Base-by-base conservation (phyloP, 2,113 vertebrate genomes). In the Nansenia antarctica region DNA sequence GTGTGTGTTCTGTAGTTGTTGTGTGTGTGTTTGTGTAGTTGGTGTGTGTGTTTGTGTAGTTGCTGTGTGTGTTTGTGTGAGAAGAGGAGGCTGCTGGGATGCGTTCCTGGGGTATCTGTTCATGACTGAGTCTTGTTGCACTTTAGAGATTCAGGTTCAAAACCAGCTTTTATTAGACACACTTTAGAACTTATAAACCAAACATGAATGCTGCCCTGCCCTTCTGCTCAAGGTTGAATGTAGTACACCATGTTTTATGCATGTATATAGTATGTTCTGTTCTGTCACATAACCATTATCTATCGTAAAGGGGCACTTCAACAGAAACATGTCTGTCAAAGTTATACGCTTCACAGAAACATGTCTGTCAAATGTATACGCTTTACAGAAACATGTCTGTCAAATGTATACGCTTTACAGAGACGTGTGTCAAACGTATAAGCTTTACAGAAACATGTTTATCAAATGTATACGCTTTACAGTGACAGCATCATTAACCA, bases 131-230 rank as follows among this genome's bases (percentile, higher is more conserved):
- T 73, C 70, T 74, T 79, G 74, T 69, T 82, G 69, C 64, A 81
- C 66, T 81, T 83, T 79, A 62, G 62, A 81, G 69, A 73, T 85
- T 82, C 75, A 70, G 58, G 72, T 75, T 80, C 62, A 80, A 72
- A 71, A 35, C 0, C 20, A 57, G 70, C 79, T 70, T 70, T 77
- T 76, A 78, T 76, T 77, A 79, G 77, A 76, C 70, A 37, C 69
- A 77, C 73, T 84, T 79, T 74, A 74, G 67, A 71, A 80, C 59
- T 65, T 65, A 64, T 67, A 47, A 52, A 62, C 47, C 54, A 9
- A 53, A 52, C 31, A 29, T 55, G 53, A 14, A 27, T 9, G 3
- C 11, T 20, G 61, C 70, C 66, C 59, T 67, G 72, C 49, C 62
- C 55, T 74, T 71, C 45, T 20, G 63, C 66, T 75, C 62, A 72